These are phyloP conservation scores for Tenebrio molitor DNA, from an alignment of 1,140 invertebrate genomes.

Conservation along the genomic window DNA sequence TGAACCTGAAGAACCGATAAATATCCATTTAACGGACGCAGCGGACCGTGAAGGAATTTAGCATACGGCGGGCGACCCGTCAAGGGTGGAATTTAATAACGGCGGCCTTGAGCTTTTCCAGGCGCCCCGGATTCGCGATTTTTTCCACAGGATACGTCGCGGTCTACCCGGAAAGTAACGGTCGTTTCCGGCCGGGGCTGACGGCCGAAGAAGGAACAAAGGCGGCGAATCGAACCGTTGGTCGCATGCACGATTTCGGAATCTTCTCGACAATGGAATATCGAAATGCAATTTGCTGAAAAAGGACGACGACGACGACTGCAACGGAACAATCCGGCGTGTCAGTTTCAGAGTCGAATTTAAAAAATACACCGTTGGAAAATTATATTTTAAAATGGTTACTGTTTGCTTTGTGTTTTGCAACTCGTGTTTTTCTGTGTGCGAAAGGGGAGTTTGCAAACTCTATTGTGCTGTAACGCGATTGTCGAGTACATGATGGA, in stretches of 20 bases:
- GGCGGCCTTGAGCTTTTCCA: not conserved
- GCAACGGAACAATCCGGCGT: no score
- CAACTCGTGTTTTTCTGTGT: no score
- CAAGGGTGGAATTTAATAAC: constrained; percentile 15
- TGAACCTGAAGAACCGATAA: constrained; percentile 18
- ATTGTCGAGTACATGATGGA: not conserved
- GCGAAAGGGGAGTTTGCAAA: no score
- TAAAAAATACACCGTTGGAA: no score
- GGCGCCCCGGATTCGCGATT: not conserved
- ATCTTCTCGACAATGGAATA: no score
- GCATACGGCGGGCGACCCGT: not conserved
- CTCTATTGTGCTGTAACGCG: no score
- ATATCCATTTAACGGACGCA: constrained; percentile 30
- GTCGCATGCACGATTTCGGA: constrained; percentile 8
- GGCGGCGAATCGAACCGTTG: constrained; percentile 10
- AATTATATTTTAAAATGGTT: no score
- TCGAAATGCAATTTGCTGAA: no score
- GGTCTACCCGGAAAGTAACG: constrained; percentile 14
- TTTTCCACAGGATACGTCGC: constrained; percentile 6
- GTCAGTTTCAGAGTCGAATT: no score
- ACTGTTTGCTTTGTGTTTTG: no score
- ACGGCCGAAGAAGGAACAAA: no score
- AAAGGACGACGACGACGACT: no score
- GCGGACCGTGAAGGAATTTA: constrained; percentile 28
- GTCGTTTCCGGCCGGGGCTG: constrained; percentile 1